Evolutionary conservation across 2,888 invertebrate genomes (phyloP).

Genomic region (Pristionchus arcanus): DNA sequence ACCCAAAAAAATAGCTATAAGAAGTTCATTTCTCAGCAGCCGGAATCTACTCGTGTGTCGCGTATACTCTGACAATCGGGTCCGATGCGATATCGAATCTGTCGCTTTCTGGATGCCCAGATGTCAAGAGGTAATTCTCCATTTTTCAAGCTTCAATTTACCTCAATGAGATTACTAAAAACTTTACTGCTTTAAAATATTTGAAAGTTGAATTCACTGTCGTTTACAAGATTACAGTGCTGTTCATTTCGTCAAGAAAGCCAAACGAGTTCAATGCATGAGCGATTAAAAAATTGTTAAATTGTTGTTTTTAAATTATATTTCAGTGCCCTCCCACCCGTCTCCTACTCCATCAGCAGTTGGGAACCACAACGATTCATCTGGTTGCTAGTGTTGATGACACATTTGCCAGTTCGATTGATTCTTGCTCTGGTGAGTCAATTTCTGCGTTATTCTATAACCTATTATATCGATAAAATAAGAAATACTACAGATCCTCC

Average conservation of each 20-base stretch:
- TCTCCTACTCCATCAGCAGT: slow-evolving; percentile 17
- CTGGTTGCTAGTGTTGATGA: background rate
- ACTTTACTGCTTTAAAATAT: background rate
- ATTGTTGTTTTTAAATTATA: background rate
- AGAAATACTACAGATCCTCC: background rate
- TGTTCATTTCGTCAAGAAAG: too few species aligned
- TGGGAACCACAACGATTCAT: background rate
- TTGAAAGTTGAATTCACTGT: too few species aligned
- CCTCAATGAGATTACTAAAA: background rate
- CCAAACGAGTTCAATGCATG: too few species aligned
- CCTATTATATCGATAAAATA: background rate
- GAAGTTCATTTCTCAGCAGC: background rate
- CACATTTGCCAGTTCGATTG: background rate
- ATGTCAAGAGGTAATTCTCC: slow-evolving; percentile 3
- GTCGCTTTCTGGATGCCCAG: background rate
- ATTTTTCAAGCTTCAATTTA: background rate
- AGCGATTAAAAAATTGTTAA: too few species aligned
- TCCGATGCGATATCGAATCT: background rate
- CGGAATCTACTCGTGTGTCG: background rate
- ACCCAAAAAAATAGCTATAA: too few species aligned
- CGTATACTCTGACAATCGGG: background rate
- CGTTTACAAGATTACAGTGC: too few species aligned
- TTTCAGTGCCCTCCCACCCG: background rate
- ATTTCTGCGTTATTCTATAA: background rate
- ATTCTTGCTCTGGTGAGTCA: background rate